Conservation (phyloP, 2,113 vertebrate species). For the Grammomys surdaster region DNA sequence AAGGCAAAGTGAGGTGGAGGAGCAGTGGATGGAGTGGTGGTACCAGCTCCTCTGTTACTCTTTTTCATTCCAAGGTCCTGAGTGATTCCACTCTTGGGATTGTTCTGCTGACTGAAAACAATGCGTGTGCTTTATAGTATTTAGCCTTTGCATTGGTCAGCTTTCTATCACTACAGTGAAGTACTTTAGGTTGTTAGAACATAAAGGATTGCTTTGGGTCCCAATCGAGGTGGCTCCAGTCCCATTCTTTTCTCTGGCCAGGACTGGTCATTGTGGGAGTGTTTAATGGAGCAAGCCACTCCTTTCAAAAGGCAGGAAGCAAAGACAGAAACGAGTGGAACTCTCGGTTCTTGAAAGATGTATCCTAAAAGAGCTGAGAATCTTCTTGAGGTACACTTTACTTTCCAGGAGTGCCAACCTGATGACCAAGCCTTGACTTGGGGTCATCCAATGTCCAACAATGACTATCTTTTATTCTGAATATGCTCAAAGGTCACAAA, state of each 20-base stretch:
- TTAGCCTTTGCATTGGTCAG: background rate
- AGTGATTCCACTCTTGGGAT: background rate
- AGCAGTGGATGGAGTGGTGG: accelerated
- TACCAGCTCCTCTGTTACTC: background rate
- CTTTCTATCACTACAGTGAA: background rate
- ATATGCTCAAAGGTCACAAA: background rate
- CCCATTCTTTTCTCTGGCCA: background rate
- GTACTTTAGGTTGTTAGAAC: background rate
- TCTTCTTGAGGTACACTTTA: background rate
- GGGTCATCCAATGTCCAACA: background rate
- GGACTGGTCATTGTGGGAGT: too few relatives aligned
- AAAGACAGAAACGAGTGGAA: background rate
- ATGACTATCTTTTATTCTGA: background rate
- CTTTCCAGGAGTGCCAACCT: background rate
- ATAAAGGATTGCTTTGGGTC: background rate
- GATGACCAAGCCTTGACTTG: background rate
- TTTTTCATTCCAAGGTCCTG: background rate
- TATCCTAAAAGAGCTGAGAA: background rate
- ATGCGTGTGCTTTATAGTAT: background rate
- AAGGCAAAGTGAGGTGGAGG: background rate
- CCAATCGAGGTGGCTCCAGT: background rate
- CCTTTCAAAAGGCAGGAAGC: background rate
- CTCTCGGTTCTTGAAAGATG: background rate
- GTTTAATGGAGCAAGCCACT: background rate
- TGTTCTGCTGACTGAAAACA: background rate